These are phyloP conservation scores for Lithophane ornitopus DNA, from an alignment of 2,888 invertebrate genomes.

Conservation along the genomic window DNA sequence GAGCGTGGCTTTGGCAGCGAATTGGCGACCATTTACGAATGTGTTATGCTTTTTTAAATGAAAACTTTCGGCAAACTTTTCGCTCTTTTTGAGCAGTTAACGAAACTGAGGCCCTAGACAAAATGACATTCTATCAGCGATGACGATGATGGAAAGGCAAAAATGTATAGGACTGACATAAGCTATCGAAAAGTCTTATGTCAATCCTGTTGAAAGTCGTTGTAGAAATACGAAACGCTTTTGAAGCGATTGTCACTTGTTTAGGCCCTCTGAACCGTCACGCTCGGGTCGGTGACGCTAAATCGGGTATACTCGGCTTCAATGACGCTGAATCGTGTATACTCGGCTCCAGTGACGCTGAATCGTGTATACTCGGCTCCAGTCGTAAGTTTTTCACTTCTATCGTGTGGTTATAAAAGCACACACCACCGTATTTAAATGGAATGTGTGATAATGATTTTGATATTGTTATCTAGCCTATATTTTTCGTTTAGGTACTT, in stretches of 20 bases:
- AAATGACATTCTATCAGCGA: too few relatives aligned
- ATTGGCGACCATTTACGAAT: neutral
- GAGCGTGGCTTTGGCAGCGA: conserved; percentile 20
- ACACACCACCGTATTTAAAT: too few relatives aligned
- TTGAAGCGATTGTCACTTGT: too few relatives aligned
- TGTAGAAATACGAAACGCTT: too few relatives aligned
- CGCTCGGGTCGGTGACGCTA: too few relatives aligned
- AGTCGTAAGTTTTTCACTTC: neutral
- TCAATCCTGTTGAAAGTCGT: too few relatives aligned
- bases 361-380: neutral
- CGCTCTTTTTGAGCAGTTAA: neutral
- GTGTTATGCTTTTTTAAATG: neutral
- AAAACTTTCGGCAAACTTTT: neutral
- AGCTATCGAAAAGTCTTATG: too few relatives aligned
- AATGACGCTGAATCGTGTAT: neutral
- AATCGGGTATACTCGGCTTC: neutral
- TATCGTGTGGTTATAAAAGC: neutral
- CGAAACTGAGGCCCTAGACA: too few relatives aligned
- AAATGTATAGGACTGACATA: too few relatives aligned
- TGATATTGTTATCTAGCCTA: neutral
- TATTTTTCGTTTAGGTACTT: neutral
- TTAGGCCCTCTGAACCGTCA: too few relatives aligned
- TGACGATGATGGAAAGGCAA: too few relatives aligned
- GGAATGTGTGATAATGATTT: neutral
- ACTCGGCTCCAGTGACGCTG: too few relatives aligned